Percentiles rank a stretch among this genome's conserved stretches.
Evolutionary conservation across 2,113 vertebrate genomes (phyloP).

Genomic region (Chunga burmeisteri): DNA sequence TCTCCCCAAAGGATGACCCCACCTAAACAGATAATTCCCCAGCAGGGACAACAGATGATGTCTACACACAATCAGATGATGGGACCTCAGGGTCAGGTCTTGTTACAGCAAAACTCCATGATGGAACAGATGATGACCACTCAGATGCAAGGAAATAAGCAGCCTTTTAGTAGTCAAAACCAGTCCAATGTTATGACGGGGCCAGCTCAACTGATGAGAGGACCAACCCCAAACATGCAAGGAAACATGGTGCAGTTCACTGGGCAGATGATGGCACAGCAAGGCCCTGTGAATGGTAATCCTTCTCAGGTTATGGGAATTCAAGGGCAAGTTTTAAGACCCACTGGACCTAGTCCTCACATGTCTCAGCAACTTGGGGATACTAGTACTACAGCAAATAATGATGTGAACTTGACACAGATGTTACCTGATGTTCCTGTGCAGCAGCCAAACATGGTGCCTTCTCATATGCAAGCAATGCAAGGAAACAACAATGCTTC

Average conservation of each 20-base stretch:
- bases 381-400: conserved; percentile 70
- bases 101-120: conserved; percentile 92
- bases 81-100: conserved; percentile 89
- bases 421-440: conserved; percentile 93
- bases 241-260: conserved; percentile 91
- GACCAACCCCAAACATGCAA: conserved; percentile 89
- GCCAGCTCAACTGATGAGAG: conserved; percentile 91
- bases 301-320: conserved; percentile 90
- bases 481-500: conserved; percentile 79
- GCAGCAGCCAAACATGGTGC: conserved; percentile 90
- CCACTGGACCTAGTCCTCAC: conserved; percentile 81
- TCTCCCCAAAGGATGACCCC: conserved; percentile 92
- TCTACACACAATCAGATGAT: conserved; percentile 92
- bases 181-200: conserved; percentile 87
- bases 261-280: conserved; percentile 85
- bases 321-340: conserved; percentile 90
- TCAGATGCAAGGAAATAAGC: conserved; percentile 94
- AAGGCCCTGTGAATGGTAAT: conserved; percentile 87
- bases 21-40: conserved; percentile 94
- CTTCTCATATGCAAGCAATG: conserved; percentile 93
- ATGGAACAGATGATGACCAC: conserved; percentile 97
- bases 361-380: conserved; percentile 87
- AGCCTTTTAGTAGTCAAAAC: conserved; percentile 87
- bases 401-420: conserved; percentile 82
- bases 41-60: conserved; percentile 93